Evolutionary conservation across 2,797 vertebrate genomes (phyloP).

Genomic region (Galago senegalensis): DNA sequence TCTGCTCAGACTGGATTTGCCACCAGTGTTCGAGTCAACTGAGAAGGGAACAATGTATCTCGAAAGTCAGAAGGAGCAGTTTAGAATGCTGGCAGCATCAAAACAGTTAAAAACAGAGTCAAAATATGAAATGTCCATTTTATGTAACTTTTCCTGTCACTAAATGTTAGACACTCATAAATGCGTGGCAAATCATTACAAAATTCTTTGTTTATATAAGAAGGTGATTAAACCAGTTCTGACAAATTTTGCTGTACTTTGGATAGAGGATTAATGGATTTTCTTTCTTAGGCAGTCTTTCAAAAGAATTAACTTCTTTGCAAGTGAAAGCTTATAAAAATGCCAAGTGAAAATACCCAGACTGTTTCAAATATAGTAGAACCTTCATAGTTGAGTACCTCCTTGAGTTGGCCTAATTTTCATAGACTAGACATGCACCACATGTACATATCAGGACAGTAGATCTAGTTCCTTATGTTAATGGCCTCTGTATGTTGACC

Average conservation of each 20-base stretch:
- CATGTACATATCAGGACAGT: no score
- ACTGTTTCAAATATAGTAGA: constrained; percentile 63
- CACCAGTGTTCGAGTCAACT: background rate
- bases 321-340: constrained; percentile 76
- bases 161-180: constrained; percentile 53
- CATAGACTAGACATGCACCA: no score
- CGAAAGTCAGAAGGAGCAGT: background rate
- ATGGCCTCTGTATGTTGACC: no score
- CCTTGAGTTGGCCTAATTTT: no score
- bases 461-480: no score
- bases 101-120: constrained; percentile 45
- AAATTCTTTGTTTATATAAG: constrained; percentile 70
- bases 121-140: constrained; percentile 7
- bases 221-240: constrained; percentile 68
- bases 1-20: background rate
- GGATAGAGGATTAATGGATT: constrained; percentile 77
- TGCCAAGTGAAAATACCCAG: constrained; percentile 64
- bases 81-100: background rate
- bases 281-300: constrained; percentile 70
- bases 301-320: constrained; percentile 78
- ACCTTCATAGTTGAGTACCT: no score
- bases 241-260: constrained; percentile 75
- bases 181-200: constrained; percentile 28
- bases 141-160: background rate
- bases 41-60: background rate